Evolutionary conservation across 1,140 invertebrate species (phyloP), one percentile per base, ranked within the genome.

Genomic region (Apocrypta bakeri): DNA sequence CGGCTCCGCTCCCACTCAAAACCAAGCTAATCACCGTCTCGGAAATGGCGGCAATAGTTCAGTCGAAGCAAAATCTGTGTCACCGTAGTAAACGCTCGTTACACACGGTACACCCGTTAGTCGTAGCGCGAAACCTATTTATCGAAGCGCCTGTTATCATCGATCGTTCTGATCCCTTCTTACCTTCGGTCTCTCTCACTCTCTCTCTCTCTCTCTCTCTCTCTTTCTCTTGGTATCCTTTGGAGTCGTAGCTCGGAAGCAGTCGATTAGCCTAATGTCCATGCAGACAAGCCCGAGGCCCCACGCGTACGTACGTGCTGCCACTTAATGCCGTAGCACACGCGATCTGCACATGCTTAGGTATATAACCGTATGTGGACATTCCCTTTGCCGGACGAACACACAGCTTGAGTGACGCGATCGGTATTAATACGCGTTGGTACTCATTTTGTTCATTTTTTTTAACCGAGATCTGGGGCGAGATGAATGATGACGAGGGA

Each of bases 221-320:
- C 12, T 11, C 71, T 40, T 21, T 24, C 71, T 1, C 71, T 6
- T 1, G 25, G 40, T 17, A 56, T 75, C 73, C 48, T 31, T 75
- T 42, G 40, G 7, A 33, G 68, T 71, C 66, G 27, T 74, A 64
- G 74, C 56, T 84, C 83, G 79, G 83, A 84, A 84, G 74, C 83
- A 80, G 83, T 84, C 83, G 79, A 81, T 84, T 84, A 84, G 79
- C 74, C 74, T 84, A 81, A 84, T 84, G 79, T 84, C 79, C 79
- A 81, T 78, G 66, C 83, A 72, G 78, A 84, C 79, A 82, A 82
- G 29, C 56, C 68, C 33, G 42, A 33, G 40, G 6, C 63, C 42
- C 63, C 21, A 40, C 37, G 68, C 31, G 27, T 42, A n/a, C 66
- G 68, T 66, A 61, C 61, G 11, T 14, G 40, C 42, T 37, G 68